Base-by-base conservation (phyloP, 1,140 invertebrate genomes). In the Charaxes varanes region DNA sequence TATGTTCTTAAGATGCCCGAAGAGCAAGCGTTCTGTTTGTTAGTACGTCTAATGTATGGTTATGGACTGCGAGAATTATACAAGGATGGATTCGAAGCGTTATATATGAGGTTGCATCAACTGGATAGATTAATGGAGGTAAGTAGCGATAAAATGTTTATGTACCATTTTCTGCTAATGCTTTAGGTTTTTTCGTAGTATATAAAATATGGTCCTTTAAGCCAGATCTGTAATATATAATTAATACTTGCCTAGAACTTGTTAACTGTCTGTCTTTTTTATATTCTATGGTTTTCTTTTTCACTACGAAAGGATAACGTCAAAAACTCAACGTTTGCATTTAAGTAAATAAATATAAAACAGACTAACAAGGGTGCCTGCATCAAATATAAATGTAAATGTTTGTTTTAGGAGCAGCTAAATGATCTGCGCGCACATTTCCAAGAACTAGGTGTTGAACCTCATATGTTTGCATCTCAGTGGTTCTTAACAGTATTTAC, bases 401-500 rank as follows among this genome's bases (percentile, higher is more conserved):
- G 0, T 34, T 21, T 13, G 37, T 43, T 35, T 18, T 77, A 93
- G 92, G 97, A 99, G 79, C 94, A 98, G 80, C 71, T 98, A 30
- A 91, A 92, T 0, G 95, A 97, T 50, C 78, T 99, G 23, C 93
- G 92, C 62, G 89, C 90, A 44, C 98, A 99, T 83, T 99, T 99
- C 84, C 87, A 87, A 50, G 92, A 95, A 66, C 90, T 96, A 66
- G 93, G 94, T 21, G 90, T 99, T 26, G 98, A 99, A 84, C 93
- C 96, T 35, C 98, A 99, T 85, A 99, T 99, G 98, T 99, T 96
- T 84, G 98, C 97, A 12, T 97, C 95, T 17, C 98, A 99, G 86
- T 99, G 98, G 98, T 99, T 99, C 87, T 90, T 99, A 12, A 99
- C 98, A 0, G 85, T 99, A 6, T 99, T 98, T 85, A 99, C 98